Evolutionary conservation across 2,113 vertebrate genomes (phyloP).

Genomic region (pig (Sus scrofa)): DNA sequence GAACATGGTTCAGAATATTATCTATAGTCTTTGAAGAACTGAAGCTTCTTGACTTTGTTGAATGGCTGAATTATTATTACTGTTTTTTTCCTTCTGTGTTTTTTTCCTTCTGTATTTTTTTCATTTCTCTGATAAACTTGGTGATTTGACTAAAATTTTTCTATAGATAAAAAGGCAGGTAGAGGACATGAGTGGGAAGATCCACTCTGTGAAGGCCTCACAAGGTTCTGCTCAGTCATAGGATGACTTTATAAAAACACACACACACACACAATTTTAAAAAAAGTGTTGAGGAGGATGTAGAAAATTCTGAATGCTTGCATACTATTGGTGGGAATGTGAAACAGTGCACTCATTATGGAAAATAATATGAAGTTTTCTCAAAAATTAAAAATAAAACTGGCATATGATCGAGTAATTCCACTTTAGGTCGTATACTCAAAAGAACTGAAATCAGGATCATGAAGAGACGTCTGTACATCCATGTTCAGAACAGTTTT

Average conservation of each 20-base stretch:
- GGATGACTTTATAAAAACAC: not conserved
- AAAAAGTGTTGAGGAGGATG: not conserved
- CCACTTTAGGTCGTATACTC: not conserved
- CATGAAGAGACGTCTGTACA: not conserved
- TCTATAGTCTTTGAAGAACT: too few species aligned
- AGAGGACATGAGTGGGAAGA: too few species aligned
- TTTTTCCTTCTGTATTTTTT: too few species aligned
- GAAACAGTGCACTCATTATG: not conserved
- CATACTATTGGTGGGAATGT: not conserved
- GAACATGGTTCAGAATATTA: too few species aligned
- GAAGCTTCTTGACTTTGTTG: too few species aligned
- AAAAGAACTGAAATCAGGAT: not conserved
- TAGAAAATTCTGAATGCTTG: not conserved
- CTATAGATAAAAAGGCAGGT: too few species aligned
- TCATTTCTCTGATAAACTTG: too few species aligned
- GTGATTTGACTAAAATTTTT: too few species aligned
- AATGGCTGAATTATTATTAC: too few species aligned
- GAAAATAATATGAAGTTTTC: not conserved
- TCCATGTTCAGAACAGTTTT: not conserved
- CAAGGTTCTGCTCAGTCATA: too few species aligned
- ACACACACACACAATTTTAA: not conserved
- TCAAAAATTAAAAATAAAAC: not conserved
- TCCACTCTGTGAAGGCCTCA: too few species aligned
- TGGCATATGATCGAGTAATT: not conserved
- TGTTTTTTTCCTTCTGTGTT: too few species aligned